Evolutionary conservation across 1,140 invertebrate species (phyloP).

Genomic region (Proales similis): DNA sequence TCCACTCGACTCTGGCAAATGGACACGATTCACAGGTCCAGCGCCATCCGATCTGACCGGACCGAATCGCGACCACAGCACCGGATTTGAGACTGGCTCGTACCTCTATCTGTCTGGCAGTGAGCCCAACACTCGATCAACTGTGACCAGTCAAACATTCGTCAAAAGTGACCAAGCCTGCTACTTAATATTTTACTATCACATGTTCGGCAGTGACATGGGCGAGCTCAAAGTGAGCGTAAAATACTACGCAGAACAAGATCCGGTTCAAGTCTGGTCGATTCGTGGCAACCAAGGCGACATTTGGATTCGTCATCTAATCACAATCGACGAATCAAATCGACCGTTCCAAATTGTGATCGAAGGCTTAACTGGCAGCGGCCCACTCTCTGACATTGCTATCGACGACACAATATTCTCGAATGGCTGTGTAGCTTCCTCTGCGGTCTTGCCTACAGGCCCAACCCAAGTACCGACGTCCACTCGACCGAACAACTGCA

Average conservation of each 20-base stretch:
- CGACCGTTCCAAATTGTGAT: slow-evolving; percentile 30
- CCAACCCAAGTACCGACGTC: slow-evolving; percentile 8
- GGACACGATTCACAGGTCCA: slow-evolving; percentile 23
- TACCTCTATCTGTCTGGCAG: slow-evolving; percentile 38
- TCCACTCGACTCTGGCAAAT: not conserved
- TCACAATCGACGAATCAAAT: not conserved
- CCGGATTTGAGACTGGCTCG: slow-evolving; percentile 27
- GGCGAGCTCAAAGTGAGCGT: slow-evolving; percentile 4
- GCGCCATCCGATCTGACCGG: slow-evolving; percentile 21
- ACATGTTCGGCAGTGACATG: slow-evolving; percentile 38
- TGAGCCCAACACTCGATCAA: slow-evolving; percentile 42
- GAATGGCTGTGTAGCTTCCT: slow-evolving; percentile 1
- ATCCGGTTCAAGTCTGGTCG: not conserved
- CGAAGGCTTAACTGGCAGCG: slow-evolving; percentile 9
- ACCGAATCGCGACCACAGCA: slow-evolving; percentile 33
- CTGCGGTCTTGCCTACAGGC: slow-evolving; percentile 2
- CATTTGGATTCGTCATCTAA: slow-evolving; percentile 2
- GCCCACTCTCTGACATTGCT: slow-evolving; percentile 25
- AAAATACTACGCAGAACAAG: slow-evolving; percentile 8
- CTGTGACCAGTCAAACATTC: slow-evolving; percentile 43
- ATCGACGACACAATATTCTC: slow-evolving; percentile 26
- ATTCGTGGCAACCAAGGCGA: slow-evolving; percentile 21
- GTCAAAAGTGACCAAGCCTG: not conserved
- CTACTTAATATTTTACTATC: slow-evolving; percentile 28
- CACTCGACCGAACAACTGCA: slow-evolving; percentile 4